A percentile compares a stretch with the other conserved stretches of the same genome.
Evolutionary conservation across 2,888 invertebrate species (phyloP).

Genomic region (Sesamia inferens): DNA sequence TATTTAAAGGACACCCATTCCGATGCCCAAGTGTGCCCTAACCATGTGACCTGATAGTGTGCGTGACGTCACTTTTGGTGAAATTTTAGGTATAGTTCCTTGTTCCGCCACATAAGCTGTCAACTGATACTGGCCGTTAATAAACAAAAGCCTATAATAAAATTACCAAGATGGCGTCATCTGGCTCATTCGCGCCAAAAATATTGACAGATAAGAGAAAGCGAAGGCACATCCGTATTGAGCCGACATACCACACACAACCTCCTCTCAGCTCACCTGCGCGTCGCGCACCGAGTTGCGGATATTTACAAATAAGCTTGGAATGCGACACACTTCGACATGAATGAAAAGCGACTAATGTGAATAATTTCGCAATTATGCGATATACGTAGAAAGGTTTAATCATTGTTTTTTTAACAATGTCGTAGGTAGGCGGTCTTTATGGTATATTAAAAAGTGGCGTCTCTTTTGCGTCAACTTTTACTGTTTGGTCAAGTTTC

Average conservation of each 20-base stretch:
- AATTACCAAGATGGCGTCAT: constrained; percentile 45
- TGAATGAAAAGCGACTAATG: constrained; percentile 45
- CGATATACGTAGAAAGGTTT: constrained; percentile 35
- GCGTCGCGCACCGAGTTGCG: constrained; percentile 45
- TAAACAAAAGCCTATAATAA: constrained; percentile 25
- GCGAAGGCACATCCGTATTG: constrained; percentile 57
- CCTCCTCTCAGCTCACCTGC: not conserved
- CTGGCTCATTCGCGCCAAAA: constrained; percentile 58
- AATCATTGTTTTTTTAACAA: constrained; percentile 2
- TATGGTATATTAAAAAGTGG: not conserved
- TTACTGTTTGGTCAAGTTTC: constrained; percentile 5
- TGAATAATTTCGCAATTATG: constrained; percentile 46
- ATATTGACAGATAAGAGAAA: constrained; percentile 60
- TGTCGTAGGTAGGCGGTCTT: constrained; percentile 1
- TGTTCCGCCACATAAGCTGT: not conserved
- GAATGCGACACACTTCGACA: constrained; percentile 58
- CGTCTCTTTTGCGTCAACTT: not conserved
- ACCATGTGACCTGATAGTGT: not conserved
- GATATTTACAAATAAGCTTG: constrained; percentile 54
- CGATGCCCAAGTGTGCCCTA: not conserved
- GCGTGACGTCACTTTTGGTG: not conserved
- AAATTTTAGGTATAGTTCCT: not conserved
- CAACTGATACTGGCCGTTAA: not conserved
- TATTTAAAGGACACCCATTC: constrained; percentile 18
- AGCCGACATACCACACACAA: constrained; percentile 10